Percentiles rank a stretch among this genome's conserved stretches.
Conservation (phyloP, 2,797 vertebrate species). For the Prionace glauca region DNA sequence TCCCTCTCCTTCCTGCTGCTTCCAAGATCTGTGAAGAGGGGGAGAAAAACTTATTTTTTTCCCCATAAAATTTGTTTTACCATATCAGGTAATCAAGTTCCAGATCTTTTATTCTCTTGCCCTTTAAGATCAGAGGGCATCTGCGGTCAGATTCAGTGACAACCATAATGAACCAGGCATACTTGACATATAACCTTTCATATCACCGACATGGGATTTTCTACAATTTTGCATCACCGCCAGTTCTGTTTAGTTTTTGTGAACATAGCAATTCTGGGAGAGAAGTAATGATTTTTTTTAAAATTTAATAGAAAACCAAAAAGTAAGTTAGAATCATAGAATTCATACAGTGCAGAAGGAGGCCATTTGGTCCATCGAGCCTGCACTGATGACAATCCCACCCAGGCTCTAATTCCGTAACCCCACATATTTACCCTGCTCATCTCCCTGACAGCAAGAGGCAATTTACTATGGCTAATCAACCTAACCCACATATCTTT, state of each 20-base stretch:
- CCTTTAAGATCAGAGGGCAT: background rate
- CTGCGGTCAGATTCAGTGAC: slow-evolving; percentile 30
- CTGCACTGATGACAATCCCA: too few species aligned
- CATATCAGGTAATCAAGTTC: slow-evolving; percentile 16
- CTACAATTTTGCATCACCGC: background rate
- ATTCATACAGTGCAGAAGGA: too few species aligned
- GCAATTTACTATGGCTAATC: too few species aligned
- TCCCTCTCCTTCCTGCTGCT: background rate
- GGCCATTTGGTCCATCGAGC: too few species aligned
- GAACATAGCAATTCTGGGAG: background rate
- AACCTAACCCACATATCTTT: too few species aligned
- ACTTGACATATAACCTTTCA: background rate
- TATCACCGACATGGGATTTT: background rate
- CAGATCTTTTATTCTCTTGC: background rate
- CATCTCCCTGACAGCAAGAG: too few species aligned
- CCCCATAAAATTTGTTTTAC: slow-evolving; percentile 23
- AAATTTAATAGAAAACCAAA: background rate
- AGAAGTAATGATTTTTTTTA: background rate
- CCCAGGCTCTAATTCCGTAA: too few species aligned
- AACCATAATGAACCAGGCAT: background rate
- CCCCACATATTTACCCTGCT: too few species aligned
- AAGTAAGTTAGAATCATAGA: background rate
- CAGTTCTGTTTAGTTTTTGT: background rate
- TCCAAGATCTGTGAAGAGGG: background rate
- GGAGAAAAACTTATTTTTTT: background rate